Evolutionary conservation across 2,888 invertebrate genomes (phyloP), one percentile per base, ranked within the genome.

Genomic region (Marasmarcha lunaedactyla): DNA sequence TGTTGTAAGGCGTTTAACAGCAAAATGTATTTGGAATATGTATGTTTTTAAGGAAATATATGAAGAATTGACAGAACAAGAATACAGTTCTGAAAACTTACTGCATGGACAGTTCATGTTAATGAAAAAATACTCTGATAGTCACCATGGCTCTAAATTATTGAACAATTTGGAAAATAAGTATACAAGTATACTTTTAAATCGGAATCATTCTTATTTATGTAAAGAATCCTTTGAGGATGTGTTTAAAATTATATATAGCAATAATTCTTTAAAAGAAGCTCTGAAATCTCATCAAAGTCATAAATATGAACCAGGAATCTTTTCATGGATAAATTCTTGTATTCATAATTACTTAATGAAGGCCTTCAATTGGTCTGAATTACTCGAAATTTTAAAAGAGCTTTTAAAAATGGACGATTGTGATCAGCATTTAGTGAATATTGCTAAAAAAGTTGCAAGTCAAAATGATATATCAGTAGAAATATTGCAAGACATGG

Each of bases 21-120:
- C 83, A 3, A 72, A 68, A 52, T 70, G 72, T 33, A 72, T 84
- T 47, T 69, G 63, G 45, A 78, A 78, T 48, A 70, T 81, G 41
- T 79, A 61, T 44, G 47, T 63, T 38, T 65, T 69, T 42, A 48
- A 60, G 37, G 44, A 44, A 7, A 63, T 70, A 36, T 54, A 54
- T 44, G 38, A 59, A 15, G 39, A 46, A 35, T 26, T 69, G 15
- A 33, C 59, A 14, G 46, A 50, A 27, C 49, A 49, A 45, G 47
- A 54, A 33, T 46, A 37, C 40, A 15, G 44, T 3, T 48, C 64
- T 2, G 78, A 81, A 55, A 81, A 81, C 53, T 53, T 51, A 37
- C 45, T 74, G n/a, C 78, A 83, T 59, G 83, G 83, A 1, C 46
- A 49, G 46, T 50, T 81, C n/a, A 47, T 72, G 38, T 45, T 81